These are phyloP conservation scores for Linurgus olivaceus DNA, from an alignment of 2,797 vertebrate species.

Conservation along the genomic window DNA sequence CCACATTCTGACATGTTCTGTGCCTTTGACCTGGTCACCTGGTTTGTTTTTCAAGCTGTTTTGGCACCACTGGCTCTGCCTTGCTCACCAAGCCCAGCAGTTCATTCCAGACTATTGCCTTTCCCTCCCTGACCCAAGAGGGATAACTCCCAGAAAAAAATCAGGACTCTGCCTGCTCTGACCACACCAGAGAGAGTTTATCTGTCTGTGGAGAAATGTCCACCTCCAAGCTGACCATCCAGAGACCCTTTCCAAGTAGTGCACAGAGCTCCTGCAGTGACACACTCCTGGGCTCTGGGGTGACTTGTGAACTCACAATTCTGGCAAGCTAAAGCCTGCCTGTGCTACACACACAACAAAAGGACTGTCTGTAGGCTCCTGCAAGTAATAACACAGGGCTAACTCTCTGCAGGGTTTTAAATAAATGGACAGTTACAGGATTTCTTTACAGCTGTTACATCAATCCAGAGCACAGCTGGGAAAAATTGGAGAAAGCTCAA, in stretches of 20 bases:
- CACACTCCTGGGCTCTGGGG: not conserved
- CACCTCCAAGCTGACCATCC: fast-evolving
- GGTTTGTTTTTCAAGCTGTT: fast-evolving
- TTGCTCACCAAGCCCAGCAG: not conserved
- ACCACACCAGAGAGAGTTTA: not conserved
- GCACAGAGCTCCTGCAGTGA: not conserved
- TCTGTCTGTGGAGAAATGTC: not conserved
- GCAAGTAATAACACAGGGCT: not conserved
- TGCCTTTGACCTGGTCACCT: not conserved
- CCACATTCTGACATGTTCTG: not conserved
- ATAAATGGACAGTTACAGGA: not conserved
- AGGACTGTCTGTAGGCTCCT: not conserved
- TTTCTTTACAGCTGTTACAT: not conserved
- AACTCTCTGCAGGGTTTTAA: not conserved
- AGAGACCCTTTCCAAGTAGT: not conserved
- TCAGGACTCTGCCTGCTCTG: not conserved
- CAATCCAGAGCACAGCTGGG: not conserved
- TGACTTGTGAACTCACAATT: not conserved
- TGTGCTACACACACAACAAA: not conserved
- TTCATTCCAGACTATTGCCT: not conserved
- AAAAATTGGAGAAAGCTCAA: not conserved
- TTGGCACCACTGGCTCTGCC: not conserved
- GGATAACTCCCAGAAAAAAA: not conserved
- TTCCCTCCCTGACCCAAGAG: not conserved
- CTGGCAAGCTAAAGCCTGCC: not conserved